A percentile compares a stretch with the other conserved stretches of the same genome.
These are phyloP conservation scores for Alces alces DNA, from an alignment of 2,113 vertebrate species.

Conservation along the genomic window DNA sequence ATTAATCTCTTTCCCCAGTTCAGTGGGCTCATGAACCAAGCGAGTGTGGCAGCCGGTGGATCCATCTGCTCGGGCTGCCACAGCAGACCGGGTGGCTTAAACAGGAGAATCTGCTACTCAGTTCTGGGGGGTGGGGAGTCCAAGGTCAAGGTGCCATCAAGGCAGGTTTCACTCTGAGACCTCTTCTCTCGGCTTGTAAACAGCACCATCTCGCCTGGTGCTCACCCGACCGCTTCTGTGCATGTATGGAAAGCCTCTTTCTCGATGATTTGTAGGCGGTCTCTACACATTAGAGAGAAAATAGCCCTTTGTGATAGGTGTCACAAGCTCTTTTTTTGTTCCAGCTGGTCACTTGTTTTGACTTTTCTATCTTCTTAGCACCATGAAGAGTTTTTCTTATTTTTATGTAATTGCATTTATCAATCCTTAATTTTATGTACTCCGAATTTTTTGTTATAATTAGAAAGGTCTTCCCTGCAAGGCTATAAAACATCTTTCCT, in stretches of 20 bases:
- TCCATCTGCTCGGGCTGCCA: background rate
- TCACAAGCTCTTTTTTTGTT: background rate
- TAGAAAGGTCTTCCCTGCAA: background rate
- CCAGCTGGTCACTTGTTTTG: background rate
- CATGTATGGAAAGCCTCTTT: background rate
- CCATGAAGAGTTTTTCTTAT: background rate
- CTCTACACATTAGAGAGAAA: background rate
- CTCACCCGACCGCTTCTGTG: background rate
- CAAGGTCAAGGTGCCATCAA: background rate
- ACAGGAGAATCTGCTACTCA: background rate
- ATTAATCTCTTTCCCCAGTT: background rate
- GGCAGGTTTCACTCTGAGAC: background rate
- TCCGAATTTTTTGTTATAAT: background rate
- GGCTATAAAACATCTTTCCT: background rate
- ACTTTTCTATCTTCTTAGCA: background rate
- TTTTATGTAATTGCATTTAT: background rate
- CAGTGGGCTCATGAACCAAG: background rate
- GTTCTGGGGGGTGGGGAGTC: background rate
- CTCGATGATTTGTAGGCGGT: background rate
- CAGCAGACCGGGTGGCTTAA: background rate
- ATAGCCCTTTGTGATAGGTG: background rate
- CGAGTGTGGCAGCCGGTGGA: background rate
- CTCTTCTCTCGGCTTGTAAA: background rate
- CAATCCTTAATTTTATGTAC: background rate
- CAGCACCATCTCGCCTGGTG: rapidly evolving